phyloP scores from a whole-genome alignment of 2,888 invertebrate genomes.

The Dryobotodes eremita region DNA sequence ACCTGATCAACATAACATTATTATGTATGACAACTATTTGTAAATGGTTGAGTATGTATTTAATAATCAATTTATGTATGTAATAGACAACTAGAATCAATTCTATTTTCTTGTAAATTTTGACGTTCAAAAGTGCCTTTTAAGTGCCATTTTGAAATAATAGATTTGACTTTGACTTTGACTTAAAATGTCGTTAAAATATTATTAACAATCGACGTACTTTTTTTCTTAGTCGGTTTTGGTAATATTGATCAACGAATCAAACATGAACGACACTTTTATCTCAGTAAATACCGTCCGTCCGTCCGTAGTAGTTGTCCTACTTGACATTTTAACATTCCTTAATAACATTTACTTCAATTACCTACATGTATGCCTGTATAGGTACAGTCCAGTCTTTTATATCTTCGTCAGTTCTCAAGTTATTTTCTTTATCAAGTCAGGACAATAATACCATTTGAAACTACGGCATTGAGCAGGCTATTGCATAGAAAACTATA shows the following conservation, averaged over 20 bases:
- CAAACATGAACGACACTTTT: not conserved
- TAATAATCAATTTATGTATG: too few relatives aligned
- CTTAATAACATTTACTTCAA: too few relatives aligned
- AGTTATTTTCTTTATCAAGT: not conserved
- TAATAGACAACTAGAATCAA: too few relatives aligned
- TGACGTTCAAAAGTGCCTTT: too few relatives aligned
- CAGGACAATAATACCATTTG: not conserved
- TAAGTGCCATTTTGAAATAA: too few relatives aligned
- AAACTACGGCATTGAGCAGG: too few relatives aligned
- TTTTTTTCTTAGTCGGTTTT: too few relatives aligned
- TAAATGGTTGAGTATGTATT: not conserved
- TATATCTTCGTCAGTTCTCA: not conserved
- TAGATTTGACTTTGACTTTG: too few relatives aligned
- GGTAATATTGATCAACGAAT: not conserved
- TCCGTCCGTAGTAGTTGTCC: too few relatives aligned
- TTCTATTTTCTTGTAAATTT: too few relatives aligned
- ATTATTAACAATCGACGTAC: not conserved
- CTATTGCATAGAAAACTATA: too few relatives aligned
- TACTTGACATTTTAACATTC: not conserved
- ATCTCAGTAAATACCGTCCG: not conserved
- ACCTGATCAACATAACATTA: slow-evolving; percentile 1
- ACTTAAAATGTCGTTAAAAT: too few relatives aligned
- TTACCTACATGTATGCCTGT: not conserved
- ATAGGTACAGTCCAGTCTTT: not conserved
- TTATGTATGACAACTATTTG: not conserved